Percentiles rank a stretch among this genome's conserved stretches.
phyloP scores from a whole-genome alignment of 2,113 vertebrate species.

The Antigone vipio region DNA sequence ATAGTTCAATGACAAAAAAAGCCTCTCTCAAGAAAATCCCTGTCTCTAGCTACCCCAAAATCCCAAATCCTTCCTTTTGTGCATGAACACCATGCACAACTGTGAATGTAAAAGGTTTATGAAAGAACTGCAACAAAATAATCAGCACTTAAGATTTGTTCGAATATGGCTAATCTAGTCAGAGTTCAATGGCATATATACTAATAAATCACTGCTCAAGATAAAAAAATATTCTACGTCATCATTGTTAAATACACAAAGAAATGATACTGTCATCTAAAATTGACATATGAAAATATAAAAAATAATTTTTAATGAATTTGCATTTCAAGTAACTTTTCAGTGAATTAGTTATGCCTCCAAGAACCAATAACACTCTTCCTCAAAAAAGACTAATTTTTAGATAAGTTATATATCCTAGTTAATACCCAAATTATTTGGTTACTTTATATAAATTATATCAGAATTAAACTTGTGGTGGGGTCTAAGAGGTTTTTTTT shows the following conservation, averaged over 20 bases:
- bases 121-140: not conserved
- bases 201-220: not conserved
- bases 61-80: not conserved
- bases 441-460: not conserved
- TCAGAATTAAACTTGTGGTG: not conserved
- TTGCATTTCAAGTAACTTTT: not conserved
- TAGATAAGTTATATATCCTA: not conserved
- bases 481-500: not conserved
- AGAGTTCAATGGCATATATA: not conserved
- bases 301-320: not conserved
- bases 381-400: not conserved
- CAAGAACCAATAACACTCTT: not conserved
- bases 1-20: not conserved
- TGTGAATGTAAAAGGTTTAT: not conserved
- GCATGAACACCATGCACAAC: accelerated
- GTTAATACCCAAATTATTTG: not conserved
- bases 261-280: not conserved
- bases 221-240: not conserved
- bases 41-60: not conserved
- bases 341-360: not conserved
- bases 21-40: not conserved
- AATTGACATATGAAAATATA: not conserved
- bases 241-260: not conserved
- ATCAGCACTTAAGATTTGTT: not conserved
- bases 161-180: not conserved